Percentiles rank a stretch among this genome's conserved stretches.
Conservation (phyloP, 2,113 vertebrate genomes). For the Pithys albifrons region DNA sequence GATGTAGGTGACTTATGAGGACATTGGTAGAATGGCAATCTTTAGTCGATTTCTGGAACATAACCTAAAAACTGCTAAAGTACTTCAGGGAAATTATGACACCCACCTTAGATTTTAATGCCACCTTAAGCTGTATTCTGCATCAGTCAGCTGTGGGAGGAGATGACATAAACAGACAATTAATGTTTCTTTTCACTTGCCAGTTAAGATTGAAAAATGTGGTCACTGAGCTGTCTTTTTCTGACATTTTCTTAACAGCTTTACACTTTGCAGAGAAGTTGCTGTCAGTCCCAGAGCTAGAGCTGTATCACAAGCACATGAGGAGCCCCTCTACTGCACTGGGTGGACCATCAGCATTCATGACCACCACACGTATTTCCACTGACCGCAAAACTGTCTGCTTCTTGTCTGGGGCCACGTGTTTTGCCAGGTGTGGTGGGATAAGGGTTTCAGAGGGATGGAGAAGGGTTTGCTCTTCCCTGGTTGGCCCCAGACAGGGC, state of each 20-base stretch:
- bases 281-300: background rate
- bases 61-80: constrained; percentile 36
- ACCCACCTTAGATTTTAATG: constrained; percentile 67
- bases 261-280: background rate
- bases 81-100: constrained; percentile 65
- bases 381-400: background rate
- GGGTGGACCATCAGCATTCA: background rate
- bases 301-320: background rate
- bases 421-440: background rate
- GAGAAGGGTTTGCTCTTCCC: background rate
- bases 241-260: constrained; percentile 43
- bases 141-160: constrained; percentile 66
- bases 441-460: background rate
- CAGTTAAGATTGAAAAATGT: constrained; percentile 60
- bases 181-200: constrained; percentile 67
- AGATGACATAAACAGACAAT: constrained; percentile 73
- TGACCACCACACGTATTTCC: background rate
- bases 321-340: background rate
- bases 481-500: background rate
- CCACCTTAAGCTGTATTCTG: constrained; percentile 55
- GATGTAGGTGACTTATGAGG: constrained; percentile 16
- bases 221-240: constrained; percentile 65
- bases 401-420: background rate
- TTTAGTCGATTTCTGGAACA: constrained; percentile 38
- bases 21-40: background rate